Evolutionary conservation across 1,140 invertebrate genomes (phyloP), one percentile per base, ranked within the genome.

Genomic region (Trichonephila clavipes): DNA sequence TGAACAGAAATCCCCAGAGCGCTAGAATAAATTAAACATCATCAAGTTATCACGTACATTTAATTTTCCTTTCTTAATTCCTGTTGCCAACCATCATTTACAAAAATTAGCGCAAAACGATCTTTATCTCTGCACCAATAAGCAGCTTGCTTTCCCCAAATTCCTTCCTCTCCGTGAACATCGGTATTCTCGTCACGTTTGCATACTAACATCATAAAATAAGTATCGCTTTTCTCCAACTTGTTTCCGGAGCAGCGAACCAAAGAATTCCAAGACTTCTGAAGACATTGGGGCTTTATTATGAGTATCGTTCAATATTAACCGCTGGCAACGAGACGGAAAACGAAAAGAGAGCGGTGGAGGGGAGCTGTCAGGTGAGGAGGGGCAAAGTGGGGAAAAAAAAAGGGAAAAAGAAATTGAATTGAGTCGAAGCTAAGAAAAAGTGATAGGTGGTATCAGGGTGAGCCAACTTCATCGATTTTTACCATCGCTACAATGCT

Each of bases 391-490:
- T 18, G 28, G 64, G 7, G 64, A n/a, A 61, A 62, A 61, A n/a
- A 87, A 19, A 59, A 64, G 3, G 62, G 16, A 18, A 40, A 64
- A 87, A 19, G 59, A 87, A 62, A 87, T 44, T 51, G 82, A 51
- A 64, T 16, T 64, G 62, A 77, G 72, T 77, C 28, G 72, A 59
- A 85, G 58, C 83, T 85, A 59, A 34, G 69, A 77, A 59, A 89
- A 89, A 89, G 69, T 77, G 88, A 89, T 66, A 89, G 69, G 88
- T 62, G 44, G 81, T 83, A 81, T 66, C 77, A 24, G 61, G 61
- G 77, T 34, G 81, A 85, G 66, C 90, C 72, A 85, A 92, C 59
- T 51, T 92, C 58, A 92, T 92, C 90, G 90, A 92, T 92, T 92
- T 92, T 92, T 92, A 21, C 40, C 40, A 64, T 77, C 72, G 2